Base-by-base conservation (phyloP, 2,888 invertebrate species). In the Agelastica alni region DNA sequence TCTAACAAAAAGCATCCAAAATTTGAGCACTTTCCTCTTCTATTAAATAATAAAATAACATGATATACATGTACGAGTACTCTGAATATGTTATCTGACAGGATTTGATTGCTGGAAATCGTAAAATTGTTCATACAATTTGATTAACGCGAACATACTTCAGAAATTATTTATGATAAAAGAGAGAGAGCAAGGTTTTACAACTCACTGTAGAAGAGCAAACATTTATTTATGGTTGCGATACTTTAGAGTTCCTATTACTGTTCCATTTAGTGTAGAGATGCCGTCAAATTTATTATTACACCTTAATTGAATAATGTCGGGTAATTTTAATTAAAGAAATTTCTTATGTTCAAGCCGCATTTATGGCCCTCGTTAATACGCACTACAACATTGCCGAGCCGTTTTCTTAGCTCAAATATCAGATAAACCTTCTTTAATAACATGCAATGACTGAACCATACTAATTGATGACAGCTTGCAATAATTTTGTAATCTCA, bases 281-380 rank as follows among this genome's bases (percentile, higher is more conserved):
- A 59, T 60, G 56, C 61, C 44, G 51, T 58, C 53, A 53, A 63
- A 63, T 66, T 66, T 64, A 66, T 62, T 60, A 66, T 63, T 64
- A 64, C 64, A 61, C 61, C 53, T 44, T 60, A 61, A 63, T 64
- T 66, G 66, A 66, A 59, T 63, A 63, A 66, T 64, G 62, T 55
- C 56, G 56, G 55, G 52, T 61, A 48, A 64, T 63, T 66, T 65
- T 65, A 66, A 66, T 64, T 66, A 63, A 60, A 63, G 53, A 55
- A 47, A 59, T 54, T 58, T 56, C 51, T 55, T 56, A 46, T 53
- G 52, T 36, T 48, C 48, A 3, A 28, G 20, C 47, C 41, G 48
- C 60, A 60, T 60, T 60, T 58, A 56, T 60, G 53, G 56, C 45
- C 32, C 53, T 60, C 56, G 56, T 60, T 60, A 58, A 51, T 58